These are phyloP conservation scores for Ciconia boyciana DNA, from an alignment of 2,113 vertebrate species.

Conservation along the genomic window DNA sequence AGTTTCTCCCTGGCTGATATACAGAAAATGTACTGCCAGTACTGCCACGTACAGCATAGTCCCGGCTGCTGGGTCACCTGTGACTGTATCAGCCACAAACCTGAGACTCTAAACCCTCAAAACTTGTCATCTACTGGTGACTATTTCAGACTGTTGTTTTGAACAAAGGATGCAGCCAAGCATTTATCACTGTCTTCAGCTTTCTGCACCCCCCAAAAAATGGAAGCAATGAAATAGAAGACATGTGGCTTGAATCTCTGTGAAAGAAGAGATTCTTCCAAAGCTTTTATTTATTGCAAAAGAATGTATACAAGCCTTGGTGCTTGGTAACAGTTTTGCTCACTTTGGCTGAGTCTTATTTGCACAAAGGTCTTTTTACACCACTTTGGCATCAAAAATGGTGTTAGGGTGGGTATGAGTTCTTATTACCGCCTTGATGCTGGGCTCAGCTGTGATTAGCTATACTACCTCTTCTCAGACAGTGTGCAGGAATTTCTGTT, in stretches of 20 bases:
- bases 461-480: background rate
- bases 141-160: background rate
- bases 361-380: background rate
- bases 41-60: background rate
- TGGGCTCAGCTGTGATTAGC: background rate
- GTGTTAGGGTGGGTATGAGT: background rate
- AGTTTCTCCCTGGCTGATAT: background rate
- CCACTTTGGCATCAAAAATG: background rate
- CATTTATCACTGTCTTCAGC: background rate
- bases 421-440: background rate
- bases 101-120: background rate
- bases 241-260: background rate
- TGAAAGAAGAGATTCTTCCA: background rate
- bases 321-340: background rate
- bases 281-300: background rate
- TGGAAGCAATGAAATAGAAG: background rate
- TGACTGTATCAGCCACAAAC: background rate
- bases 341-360: background rate
- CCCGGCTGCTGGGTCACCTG: background rate
- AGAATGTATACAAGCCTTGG: background rate
- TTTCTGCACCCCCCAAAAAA: background rate
- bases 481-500: background rate
- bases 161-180: background rate
- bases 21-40: background rate
- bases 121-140: background rate